Evolutionary conservation across 2,113 vertebrate genomes (phyloP), one percentile per base, ranked within the genome.

Genomic region (Corythaeola cristata): DNA sequence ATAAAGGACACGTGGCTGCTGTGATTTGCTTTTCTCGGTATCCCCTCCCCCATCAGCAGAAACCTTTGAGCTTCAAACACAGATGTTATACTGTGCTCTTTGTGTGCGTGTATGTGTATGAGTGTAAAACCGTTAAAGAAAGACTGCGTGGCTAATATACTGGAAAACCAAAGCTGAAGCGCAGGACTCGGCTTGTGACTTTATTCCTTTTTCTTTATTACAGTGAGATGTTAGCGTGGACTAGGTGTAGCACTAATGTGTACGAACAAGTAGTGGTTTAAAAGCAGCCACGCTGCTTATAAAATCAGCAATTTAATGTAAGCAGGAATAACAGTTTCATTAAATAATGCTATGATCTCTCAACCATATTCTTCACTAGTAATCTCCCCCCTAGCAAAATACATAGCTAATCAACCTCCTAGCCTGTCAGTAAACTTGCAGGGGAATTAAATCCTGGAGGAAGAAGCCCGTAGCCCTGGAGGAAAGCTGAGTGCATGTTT

Each of bases 401-500:
- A 88, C 96, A 97, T 92, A 94, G 97, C 95, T 98, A 97, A 98
- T 98, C 97, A 97, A 67, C 95, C 96, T 94, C 95, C 90, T 49
- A 85, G 91, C 82, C 97, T 94, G 84, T 85, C 95, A 81, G 92
- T 90, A 95, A 98, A 98, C 97, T 98, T 98, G 93, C 96, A 95
- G 92, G 97, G 97, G 97, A 97, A 98, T 98, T 97, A 97, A 98
- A 98, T 98, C 97, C 96, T 97, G 93, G 95, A 98, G 93, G 98
- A 98, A 97, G 95, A 91, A 97, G 91, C 97, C 97, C 59, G n/a
- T 96, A 96, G 97, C 97, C 98, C 98, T 14, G 80, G 96, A 97
- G 98, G 96, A 98, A 98, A 97, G 97, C 97, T 97, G 97, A 97
- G 98, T 97, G 97, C 95, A 95, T 97, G 98, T 97, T 98, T 98